These are phyloP conservation scores for Drosophila stalkeri DNA, from an alignment of 2,888 invertebrate genomes.

Conservation along the genomic window DNA sequence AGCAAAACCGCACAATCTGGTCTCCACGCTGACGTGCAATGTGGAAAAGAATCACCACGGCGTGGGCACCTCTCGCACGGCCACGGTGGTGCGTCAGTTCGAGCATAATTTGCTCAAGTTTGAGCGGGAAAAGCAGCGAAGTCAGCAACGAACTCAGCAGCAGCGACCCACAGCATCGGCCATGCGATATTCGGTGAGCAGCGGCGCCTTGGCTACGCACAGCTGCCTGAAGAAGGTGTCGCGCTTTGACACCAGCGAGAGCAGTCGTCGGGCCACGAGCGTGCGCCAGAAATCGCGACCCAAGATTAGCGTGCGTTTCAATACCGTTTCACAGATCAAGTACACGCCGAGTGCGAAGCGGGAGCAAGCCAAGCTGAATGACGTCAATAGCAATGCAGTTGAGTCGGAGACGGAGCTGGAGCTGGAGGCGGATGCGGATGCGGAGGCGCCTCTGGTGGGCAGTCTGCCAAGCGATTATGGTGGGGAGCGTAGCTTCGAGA, in stretches of 20 bases:
- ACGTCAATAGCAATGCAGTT: constrained; percentile 62
- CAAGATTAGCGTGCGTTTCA: constrained; percentile 85
- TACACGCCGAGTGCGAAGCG: constrained; percentile 83
- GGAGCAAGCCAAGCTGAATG: constrained; percentile 59
- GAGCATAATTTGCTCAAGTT: constrained; percentile 88
- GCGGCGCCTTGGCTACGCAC: constrained; percentile 82
- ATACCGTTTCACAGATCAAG: constrained; percentile 84
- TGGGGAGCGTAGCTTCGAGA: constrained; percentile 87
- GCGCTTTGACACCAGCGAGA: constrained; percentile 76
- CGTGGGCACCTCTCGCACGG: constrained; percentile 74
- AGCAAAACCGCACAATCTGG: constrained; percentile 81
- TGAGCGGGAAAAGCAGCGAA: constrained; percentile 77
- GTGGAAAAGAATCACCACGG: constrained; percentile 56
- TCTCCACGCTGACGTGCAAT: constrained; percentile 73
- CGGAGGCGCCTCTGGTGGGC: constrained; percentile 60
- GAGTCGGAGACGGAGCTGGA: constrained; percentile 36
- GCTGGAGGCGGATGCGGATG: constrained; percentile 27
- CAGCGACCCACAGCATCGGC: constrained; percentile 50
- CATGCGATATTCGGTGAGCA: constrained; percentile 83
- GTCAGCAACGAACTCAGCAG: constrained; percentile 46
- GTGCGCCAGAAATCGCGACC: constrained; percentile 86
- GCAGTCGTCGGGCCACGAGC: constrained; percentile 88
- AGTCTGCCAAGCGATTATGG: constrained; percentile 80
- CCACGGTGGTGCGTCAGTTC: constrained; percentile 84
- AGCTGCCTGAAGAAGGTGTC: constrained; percentile 84